Conservation (phyloP, 2,888 invertebrate genomes). For the Barypeithes pellucidus region DNA sequence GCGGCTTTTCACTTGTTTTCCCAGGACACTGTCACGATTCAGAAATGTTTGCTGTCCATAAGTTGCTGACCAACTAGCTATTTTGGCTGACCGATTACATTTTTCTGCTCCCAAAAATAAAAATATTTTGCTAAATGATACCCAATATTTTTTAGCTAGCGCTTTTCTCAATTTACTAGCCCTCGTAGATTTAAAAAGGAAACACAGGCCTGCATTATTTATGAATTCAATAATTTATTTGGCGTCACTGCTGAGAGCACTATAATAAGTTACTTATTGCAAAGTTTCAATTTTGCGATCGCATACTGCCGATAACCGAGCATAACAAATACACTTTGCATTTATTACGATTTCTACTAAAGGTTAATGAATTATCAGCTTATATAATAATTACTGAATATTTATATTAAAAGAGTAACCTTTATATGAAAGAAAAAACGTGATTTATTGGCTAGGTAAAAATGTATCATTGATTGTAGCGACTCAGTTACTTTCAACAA, state of each 20-base stretch:
- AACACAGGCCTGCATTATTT: too few relatives aligned
- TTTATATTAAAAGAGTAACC: conserved; percentile 24
- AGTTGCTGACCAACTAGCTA: too few relatives aligned
- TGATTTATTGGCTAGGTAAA: conserved; percentile 32
- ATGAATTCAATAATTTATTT: neutral
- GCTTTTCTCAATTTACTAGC: too few relatives aligned
- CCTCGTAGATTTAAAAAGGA: too few relatives aligned
- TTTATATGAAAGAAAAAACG: conserved; percentile 4
- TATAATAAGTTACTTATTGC: conserved; percentile 2
- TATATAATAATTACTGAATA: conserved; percentile 13
- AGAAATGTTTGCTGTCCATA: too few relatives aligned
- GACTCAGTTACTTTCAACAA: neutral
- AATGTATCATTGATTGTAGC: conserved; percentile 33
- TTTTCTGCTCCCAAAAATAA: too few relatives aligned
- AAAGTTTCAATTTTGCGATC: conserved; percentile 28
- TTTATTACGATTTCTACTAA: conserved; percentile 16
- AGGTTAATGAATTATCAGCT: conserved; percentile 24
- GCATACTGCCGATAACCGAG: conserved; percentile 20
- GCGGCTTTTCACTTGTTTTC: too few relatives aligned
- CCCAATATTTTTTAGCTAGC: too few relatives aligned
- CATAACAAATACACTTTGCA: conserved; percentile 31
- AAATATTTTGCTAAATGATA: too few relatives aligned
- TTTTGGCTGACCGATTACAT: too few relatives aligned
- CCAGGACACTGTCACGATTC: too few relatives aligned
- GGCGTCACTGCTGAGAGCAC: neutral